A percentile compares a stretch with the other conserved stretches of the same genome.
phyloP scores from a whole-genome alignment of 2,888 invertebrate species.

The Biston betularia region DNA sequence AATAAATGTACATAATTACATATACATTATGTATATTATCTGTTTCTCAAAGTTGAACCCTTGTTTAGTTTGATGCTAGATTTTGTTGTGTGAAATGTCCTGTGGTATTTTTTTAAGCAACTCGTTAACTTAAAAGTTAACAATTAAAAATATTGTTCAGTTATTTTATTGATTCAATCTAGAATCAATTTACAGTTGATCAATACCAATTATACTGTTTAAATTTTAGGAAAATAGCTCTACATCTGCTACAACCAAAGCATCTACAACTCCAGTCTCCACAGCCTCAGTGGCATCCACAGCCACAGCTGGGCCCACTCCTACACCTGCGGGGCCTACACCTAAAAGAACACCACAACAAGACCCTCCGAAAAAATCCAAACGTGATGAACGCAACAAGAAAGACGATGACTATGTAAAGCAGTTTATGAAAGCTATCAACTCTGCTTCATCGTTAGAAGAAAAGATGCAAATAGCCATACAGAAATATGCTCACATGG shows the following conservation, averaged over 20 bases:
- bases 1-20: too few relatives aligned
- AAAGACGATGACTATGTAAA: slow-evolving; percentile 88
- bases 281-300: background rate
- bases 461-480: slow-evolving; percentile 90
- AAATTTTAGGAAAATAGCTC: background rate
- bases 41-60: too few relatives aligned
- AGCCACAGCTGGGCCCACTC: background rate
- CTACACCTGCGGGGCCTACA: background rate
- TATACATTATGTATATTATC: too few relatives aligned
- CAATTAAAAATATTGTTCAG: too few relatives aligned
- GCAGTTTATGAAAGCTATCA: slow-evolving; percentile 88
- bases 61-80: too few relatives aligned
- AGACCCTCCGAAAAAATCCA: slow-evolving; percentile 67
- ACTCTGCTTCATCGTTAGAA: slow-evolving; percentile 85
- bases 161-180: too few relatives aligned
- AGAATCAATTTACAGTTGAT: background rate
- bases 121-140: too few relatives aligned
- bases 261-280: background rate
- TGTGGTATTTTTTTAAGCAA: too few relatives aligned
- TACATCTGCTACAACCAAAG: background rate
- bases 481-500: slow-evolving; percentile 91
- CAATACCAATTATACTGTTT: background rate
- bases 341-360: slow-evolving; percentile 34
- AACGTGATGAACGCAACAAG: slow-evolving; percentile 73
- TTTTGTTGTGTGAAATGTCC: too few relatives aligned